Conservation (phyloP, 2,888 invertebrate genomes). For the Tipula vernalis region DNA sequence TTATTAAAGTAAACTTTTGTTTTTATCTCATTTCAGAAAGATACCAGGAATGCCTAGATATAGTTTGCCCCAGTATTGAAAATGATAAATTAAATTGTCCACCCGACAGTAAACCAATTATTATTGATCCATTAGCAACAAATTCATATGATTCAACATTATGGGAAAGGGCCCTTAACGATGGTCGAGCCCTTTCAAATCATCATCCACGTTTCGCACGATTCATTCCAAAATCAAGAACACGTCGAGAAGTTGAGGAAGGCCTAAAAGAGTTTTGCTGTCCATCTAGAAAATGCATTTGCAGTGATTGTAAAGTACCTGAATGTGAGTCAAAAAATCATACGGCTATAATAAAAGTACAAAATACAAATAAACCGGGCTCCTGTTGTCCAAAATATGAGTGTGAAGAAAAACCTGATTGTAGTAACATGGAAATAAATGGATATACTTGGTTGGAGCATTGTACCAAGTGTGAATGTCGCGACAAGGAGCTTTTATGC, state of each 20-base stretch:
- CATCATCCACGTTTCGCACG: background rate
- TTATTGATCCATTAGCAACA: background rate
- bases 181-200: background rate
- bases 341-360: background rate
- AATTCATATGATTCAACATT: background rate
- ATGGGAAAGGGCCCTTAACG: background rate
- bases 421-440: background rate
- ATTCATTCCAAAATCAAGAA: background rate
- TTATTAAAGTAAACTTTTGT: background rate
- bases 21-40: background rate
- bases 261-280: constrained; percentile 11
- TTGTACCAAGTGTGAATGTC: background rate
- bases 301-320: background rate
- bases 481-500: background rate
- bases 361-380: constrained; percentile 12
- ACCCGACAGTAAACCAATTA: background rate
- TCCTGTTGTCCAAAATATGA: constrained; percentile 35
- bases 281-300: constrained; percentile 10
- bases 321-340: background rate
- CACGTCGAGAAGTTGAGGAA: constrained; percentile 7
- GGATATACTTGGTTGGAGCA: constrained; percentile 4
- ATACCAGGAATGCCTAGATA: background rate
- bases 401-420: constrained; percentile 26
- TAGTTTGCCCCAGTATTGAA: background rate
- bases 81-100: background rate